Evolutionary conservation across 1,140 invertebrate genomes (phyloP).

Genomic region (Vanessa atalanta): DNA sequence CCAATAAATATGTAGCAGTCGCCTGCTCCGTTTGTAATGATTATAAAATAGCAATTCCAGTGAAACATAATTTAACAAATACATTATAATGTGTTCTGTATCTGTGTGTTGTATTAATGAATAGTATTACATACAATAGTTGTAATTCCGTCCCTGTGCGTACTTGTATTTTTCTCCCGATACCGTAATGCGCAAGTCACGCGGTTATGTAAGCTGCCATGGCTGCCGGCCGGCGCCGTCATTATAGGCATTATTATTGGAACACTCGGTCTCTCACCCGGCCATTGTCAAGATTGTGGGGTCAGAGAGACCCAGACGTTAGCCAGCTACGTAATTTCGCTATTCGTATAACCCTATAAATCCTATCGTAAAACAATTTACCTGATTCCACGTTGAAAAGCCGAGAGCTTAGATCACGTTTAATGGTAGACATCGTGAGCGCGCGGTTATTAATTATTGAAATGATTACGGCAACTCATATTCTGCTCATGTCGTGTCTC

Average conservation of each 20-base stretch:
- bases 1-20: conserved; percentile 30
- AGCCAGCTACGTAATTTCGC: conserved; percentile 75
- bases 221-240: conserved; percentile 70
- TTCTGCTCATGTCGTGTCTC: conserved; percentile 55
- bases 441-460: conserved; percentile 74
- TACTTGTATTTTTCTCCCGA: conserved; percentile 71
- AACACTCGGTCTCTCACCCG: conserved; percentile 65
- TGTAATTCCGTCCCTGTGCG: conserved; percentile 51
- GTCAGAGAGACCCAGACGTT: conserved; percentile 67
- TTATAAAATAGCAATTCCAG: conserved; percentile 44
- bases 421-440: conserved; percentile 70
- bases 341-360: conserved; percentile 76
- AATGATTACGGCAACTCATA: conserved; percentile 65
- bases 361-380: conserved; percentile 78
- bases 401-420: conserved; percentile 59
- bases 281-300: conserved; percentile 80
- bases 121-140: conserved; percentile 10
- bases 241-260: conserved; percentile 75
- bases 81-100: conserved; percentile 1
- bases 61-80: conserved; percentile 31
- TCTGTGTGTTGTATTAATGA: conserved; percentile 18
- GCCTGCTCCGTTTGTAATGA: conserved; percentile 33
- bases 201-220: conserved; percentile 69
- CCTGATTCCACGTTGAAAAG: conserved; percentile 52
- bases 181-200: conserved; percentile 79